Base-by-base conservation (phyloP, 2,888 invertebrate genomes). In the Toxonevra muliebris region DNA sequence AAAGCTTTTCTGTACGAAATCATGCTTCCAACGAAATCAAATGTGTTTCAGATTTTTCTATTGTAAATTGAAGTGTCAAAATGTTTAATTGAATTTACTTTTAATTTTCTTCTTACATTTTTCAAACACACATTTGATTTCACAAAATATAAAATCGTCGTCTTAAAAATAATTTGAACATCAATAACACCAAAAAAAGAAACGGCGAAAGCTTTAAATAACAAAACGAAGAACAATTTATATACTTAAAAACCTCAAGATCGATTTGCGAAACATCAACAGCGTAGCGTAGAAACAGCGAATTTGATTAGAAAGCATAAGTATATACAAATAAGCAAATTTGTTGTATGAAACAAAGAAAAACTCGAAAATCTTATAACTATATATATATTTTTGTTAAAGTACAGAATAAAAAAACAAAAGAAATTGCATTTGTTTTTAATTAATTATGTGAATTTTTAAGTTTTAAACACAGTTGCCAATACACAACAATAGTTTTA, bases 331-430 rank as follows among this genome's bases (percentile, higher is more conserved):
- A 48, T 20, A 12, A 48, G 60, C 20, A 48, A 60, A 17, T 20
- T 13, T n/a, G 48, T 17, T 41, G 13, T 42, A 13, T 40, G 1
- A 13, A 40, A 40, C 40, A 40, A 57, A 57, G 40, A 40, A 7
- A 9, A 19, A 19, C 40, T 13, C 15, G 13, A n/a, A 15, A 20
- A 57, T 15, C 4, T 48, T 19, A 40, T 30, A n/a, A n/a, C n/a
- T n/a, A 20, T 19, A 13, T 30, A 13, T n/a, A 30, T 60, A 19
- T 20, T 48, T 19, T 19, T 45, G 13, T 45, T 13, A 60, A 60
- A 60, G 60, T 60, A 60, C 60, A 60, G 60, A 60, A 60, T 60
- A 60, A 60, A 60, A 60, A 43, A 59, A 15, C 59, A 42, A 41
- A 57, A 42, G 13, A 57, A 57, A 20, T 12, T 20, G 57, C 58